phyloP scores from a whole-genome alignment of 2,113 vertebrate genomes.

The Psittacula cyanocephala region DNA sequence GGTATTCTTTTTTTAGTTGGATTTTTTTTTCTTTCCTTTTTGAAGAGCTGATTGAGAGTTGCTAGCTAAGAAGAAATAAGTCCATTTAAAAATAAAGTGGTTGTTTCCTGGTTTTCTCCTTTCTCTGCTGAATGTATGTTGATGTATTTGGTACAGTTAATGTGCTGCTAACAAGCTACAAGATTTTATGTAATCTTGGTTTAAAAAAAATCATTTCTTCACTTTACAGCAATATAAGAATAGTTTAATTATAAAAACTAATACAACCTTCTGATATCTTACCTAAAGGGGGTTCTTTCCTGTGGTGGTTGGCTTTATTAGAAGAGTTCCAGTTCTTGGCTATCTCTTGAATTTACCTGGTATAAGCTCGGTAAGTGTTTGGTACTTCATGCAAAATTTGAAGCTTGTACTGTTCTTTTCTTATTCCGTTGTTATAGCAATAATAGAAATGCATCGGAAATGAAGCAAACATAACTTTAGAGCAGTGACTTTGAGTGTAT shows the following conservation, averaged over 20 bases:
- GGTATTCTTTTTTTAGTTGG: not conserved
- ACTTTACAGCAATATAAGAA: not conserved
- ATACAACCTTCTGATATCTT: not conserved
- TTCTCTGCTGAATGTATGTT: not conserved
- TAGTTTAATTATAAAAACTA: not conserved
- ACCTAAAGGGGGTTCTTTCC: slow-evolving; percentile 94
- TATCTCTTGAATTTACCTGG: slow-evolving; percentile 96
- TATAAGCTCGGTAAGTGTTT: slow-evolving; percentile 91
- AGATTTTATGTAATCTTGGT: not conserved
- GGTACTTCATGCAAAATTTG: not conserved
- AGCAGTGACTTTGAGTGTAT: not conserved
- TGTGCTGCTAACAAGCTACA: not conserved
- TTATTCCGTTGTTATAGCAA: not conserved
- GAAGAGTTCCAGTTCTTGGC: slow-evolving; percentile 94
- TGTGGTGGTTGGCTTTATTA: slow-evolving; percentile 93
- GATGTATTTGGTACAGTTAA: not conserved
- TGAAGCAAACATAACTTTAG: not conserved
- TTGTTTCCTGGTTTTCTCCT: not conserved
- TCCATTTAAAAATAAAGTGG: not conserved
- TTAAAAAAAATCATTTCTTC: not conserved
- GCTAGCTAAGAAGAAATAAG: not conserved
- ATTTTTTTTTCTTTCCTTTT: not conserved
- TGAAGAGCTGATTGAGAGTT: not conserved
- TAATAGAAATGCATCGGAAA: not conserved
- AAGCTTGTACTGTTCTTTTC: not conserved